Percentiles rank a stretch among this genome's conserved stretches.
These are phyloP conservation scores for Neopelma chrysocephalum DNA, from an alignment of 2,797 vertebrate species.

Conservation along the genomic window DNA sequence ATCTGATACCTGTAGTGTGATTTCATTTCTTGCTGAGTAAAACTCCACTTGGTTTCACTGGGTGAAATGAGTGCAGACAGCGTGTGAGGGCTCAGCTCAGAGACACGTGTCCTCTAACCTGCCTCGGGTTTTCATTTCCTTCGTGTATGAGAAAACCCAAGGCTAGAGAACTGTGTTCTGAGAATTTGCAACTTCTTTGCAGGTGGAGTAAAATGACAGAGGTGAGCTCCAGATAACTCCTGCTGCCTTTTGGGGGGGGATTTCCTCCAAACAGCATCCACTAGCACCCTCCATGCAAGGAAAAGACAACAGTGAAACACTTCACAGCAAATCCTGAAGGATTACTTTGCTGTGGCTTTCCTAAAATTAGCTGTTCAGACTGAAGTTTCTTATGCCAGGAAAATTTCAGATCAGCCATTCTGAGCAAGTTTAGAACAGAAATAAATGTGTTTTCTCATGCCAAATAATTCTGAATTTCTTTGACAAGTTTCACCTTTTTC, in stretches of 20 bases:
- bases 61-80: background rate
- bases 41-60: background rate
- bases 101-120: fast-evolving
- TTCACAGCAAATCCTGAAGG: background rate
- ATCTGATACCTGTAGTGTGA: background rate
- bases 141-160: background rate
- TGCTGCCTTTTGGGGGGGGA: background rate
- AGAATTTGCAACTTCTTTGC: background rate
- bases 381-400: background rate
- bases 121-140: background rate
- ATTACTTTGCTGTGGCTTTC: background rate
- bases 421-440: background rate
- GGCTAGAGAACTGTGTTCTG: background rate
- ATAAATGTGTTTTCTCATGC: background rate
- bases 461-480: background rate
- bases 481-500: background rate
- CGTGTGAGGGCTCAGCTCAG: background rate
- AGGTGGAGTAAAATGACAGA: background rate
- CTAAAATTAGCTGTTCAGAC: background rate
- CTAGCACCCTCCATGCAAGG: background rate
- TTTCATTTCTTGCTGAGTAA: background rate
- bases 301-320: background rate
- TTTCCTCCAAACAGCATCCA: background rate
- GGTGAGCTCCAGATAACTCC: background rate
- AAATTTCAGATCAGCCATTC: background rate